These are phyloP conservation scores for Priapulus caudatus DNA, from an alignment of 2,888 invertebrate species.

Conservation along the genomic window DNA sequence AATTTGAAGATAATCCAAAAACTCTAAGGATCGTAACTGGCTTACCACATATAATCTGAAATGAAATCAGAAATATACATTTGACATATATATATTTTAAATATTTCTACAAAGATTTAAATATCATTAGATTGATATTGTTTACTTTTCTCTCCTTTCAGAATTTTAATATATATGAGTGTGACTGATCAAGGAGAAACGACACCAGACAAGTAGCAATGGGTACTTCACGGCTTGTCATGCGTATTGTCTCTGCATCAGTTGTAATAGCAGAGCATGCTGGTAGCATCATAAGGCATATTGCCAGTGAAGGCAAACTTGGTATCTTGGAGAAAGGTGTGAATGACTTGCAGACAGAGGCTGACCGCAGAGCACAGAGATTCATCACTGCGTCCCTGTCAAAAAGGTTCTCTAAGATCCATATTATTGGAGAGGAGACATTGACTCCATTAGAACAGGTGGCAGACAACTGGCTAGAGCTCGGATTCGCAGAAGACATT, in stretches of 20 bases:
- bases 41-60: constrained; percentile 60
- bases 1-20: constrained; percentile 59
- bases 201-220: no score
- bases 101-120: no score
- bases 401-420: constrained; percentile 65
- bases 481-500: constrained; percentile 56
- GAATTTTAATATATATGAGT: no score
- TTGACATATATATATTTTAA: no score
- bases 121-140: no score
- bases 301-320: neutral
- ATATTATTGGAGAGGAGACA: constrained; percentile 76
- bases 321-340: constrained; percentile 37
- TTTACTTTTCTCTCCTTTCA: no score
- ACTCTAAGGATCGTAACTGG: constrained; percentile 52
- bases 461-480: constrained; percentile 65
- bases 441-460: constrained; percentile 38
- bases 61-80: constrained; percentile 22
- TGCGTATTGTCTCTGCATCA: neutral
- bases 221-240: no score
- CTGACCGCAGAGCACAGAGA: constrained; percentile 84
- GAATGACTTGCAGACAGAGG: constrained; percentile 94
- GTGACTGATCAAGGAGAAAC: no score
- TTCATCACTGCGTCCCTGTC: constrained; percentile 80
- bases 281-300: neutral
- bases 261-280: neutral